Base-by-base conservation (phyloP, 37 sponge, comb jelly and placozoan species). In the Ephydatia muelleri region DNA sequence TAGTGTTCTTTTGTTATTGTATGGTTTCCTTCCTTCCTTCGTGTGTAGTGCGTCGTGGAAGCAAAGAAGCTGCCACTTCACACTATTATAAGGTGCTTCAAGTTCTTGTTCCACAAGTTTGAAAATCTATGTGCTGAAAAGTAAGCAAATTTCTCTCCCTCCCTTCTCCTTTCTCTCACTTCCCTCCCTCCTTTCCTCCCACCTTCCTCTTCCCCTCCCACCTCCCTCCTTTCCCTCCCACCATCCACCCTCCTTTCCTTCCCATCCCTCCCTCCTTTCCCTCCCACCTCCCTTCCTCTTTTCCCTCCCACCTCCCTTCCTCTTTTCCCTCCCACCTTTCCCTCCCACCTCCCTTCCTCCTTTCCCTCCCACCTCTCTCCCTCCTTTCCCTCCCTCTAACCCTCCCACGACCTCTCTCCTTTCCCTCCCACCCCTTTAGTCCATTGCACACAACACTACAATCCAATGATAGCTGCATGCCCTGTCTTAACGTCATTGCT, bases 41-140 rank as follows among this genome's bases (percentile, higher is more conserved):
- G 29, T 12, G 21, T 21, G 66, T 14, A 65, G 66, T 14, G 67
- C 90, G 94, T 23, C 38, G 19, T 91, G 91, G 98, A 97, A 95
- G 76, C 85, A 92, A 65, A 65, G 73, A 93, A 93, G 69, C 90
- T 97, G 0, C 98, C 98, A 39, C 86, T 97, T 30, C 92, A 97
- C 43, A 95, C 98, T 11, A 89, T 97, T 11, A 65, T 93, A 79
- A 77, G 96, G 80, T 4, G 5, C 70, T 30, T 26, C 27, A 29
- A 68, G 70, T 5, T 30, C 70, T 26, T 68, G 30, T 31, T 9
- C 98, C 98, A 36, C 98, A 97, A 83, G 98, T 97, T 26, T 6
- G 98, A 97, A 86, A 97, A 97, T 67, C 83, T 97, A 31, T 97
- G 98, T 79, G 88, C 89, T 27, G 31, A 35, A 72, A 3, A 68